These are phyloP conservation scores for Otus sunia DNA, from an alignment of 2,113 vertebrate species.

Conservation along the genomic window DNA sequence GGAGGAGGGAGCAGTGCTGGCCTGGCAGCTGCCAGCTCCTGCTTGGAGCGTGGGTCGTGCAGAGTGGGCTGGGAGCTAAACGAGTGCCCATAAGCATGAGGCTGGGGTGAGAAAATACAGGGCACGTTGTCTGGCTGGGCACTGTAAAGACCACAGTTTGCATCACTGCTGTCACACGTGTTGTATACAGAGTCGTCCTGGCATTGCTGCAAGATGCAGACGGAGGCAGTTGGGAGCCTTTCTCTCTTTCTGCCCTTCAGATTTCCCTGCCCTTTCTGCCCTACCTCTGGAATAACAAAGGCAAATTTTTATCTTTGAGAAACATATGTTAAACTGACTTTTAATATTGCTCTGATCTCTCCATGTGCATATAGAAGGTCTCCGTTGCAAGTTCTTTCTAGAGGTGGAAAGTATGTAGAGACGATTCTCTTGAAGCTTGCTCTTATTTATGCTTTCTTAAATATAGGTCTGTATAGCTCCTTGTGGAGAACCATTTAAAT, in stretches of 20 bases:
- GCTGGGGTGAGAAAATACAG: not conserved
- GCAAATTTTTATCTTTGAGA: not conserved
- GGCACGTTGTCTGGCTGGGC: fast-evolving
- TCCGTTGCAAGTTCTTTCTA: not conserved
- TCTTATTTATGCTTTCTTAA: conserved; percentile 11
- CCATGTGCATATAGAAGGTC: too few species aligned
- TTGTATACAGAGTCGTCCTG: fast-evolving
- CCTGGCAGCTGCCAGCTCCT: not conserved
- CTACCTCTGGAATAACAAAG: not conserved
- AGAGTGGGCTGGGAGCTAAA: not conserved
- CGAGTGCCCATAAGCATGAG: not conserved
- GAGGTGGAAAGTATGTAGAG: not conserved
- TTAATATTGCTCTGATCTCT: not conserved
- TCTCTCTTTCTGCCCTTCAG: not conserved
- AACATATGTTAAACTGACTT: not conserved
- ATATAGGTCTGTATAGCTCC: not conserved
- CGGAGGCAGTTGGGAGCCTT: not conserved
- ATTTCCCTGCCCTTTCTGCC: not conserved
- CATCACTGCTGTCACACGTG: fast-evolving
- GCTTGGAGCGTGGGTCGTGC: fast-evolving
- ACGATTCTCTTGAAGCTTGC: not conserved
- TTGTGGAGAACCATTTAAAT: conserved; percentile 5
- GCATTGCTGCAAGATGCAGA: not conserved
- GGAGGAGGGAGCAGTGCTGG: not conserved
- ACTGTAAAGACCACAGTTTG: not conserved